Evolutionary conservation across 1,140 invertebrate genomes (phyloP), one percentile per base, ranked within the genome.

Genomic region (Notospermus geniculatus): DNA sequence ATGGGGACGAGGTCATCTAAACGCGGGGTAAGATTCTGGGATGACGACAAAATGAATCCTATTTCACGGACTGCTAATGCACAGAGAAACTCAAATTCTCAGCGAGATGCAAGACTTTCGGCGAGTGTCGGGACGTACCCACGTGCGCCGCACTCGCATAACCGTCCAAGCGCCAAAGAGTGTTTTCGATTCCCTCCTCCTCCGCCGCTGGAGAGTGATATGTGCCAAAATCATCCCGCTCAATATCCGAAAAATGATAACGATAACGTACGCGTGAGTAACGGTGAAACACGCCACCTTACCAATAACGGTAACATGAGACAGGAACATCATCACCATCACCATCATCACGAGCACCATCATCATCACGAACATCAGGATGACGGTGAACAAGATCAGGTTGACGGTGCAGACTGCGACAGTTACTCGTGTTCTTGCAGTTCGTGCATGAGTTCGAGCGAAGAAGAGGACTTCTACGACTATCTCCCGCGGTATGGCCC

Each of bases 401-500:
- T 19, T 7, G n/a, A 50, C n/a, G 46, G 19, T 52, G 28, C n/a
- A 41, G 66, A 63, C 62, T 58, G 62, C 7, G 69, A 68, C 39
- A 27, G 25, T 50, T 27, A 50, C 46, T 19, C n/a, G n/a, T 36
- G 32, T n/a, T 56, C 89, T 64, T 94, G 91, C 78, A 92, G 91
- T 54, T 93, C 91, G 0, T 93, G 91, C 71, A 92, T 90, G 1
- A 89, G 88, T 1, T 91, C 89, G 19, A 81, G 79, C 46, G 89
- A 87, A 15, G 71, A 73, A 22, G 87, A 90, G 45, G 88, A 90
- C 67, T 90, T 90, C 58, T 73, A 74, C 52, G 92, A 93, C 75
- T 86, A 90, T 45, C 75, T 93, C 52, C 91, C 91, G 4, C 46
- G 46, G 46, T 36, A 36, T 36, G 32, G 32, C 5, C 87, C 89